These are phyloP conservation scores for Caenorhabditis zanzibari DNA, from an alignment of 2,888 invertebrate genomes.

Conservation along the genomic window DNA sequence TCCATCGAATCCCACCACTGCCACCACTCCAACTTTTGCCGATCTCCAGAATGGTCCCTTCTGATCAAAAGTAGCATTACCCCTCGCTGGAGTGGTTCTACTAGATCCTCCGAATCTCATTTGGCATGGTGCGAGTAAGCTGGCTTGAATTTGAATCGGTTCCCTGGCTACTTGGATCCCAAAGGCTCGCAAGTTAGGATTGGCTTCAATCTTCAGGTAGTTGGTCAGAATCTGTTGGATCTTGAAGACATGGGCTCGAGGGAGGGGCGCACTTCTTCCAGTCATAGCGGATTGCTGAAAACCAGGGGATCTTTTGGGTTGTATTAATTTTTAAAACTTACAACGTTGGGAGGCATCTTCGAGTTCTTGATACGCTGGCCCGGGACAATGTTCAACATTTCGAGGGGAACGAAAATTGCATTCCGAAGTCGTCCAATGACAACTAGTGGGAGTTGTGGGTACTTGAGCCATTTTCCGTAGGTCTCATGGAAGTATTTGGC, in stretches of 20 bases:
- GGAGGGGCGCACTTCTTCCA: constrained; percentile 24
- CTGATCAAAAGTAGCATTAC: no score
- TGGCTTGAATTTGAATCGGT: constrained; percentile 19
- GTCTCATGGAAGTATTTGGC: constrained; percentile 42
- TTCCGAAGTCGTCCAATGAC: neutral
- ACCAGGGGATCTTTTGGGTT: neutral
- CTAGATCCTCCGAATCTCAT: neutral
- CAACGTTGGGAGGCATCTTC: constrained; percentile 24
- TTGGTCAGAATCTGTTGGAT: neutral
- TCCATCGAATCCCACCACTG: constrained; percentile 28
- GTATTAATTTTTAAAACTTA: neutral
- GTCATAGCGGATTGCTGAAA: constrained; percentile 56
- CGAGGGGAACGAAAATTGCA: constrained; percentile 44
- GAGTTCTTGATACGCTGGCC: constrained; percentile 56
- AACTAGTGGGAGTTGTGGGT: constrained; percentile 53
- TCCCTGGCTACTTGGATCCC: constrained; percentile 9
- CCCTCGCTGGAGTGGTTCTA: no score
- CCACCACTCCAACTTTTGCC: constrained; percentile 1
- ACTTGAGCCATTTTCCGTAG: constrained; percentile 41
- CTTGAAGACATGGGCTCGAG: constrained; percentile 11
- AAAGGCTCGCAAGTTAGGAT: constrained; percentile 45
- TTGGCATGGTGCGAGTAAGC: constrained; percentile 13
- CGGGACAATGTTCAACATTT: constrained; percentile 41
- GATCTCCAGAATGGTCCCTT: neutral
- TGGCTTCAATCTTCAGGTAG: constrained; percentile 14